A percentile compares a stretch with the other conserved stretches of the same genome.
phyloP scores from a whole-genome alignment of 2,113 vertebrate species.

The Hirundichthys speculiger region DNA sequence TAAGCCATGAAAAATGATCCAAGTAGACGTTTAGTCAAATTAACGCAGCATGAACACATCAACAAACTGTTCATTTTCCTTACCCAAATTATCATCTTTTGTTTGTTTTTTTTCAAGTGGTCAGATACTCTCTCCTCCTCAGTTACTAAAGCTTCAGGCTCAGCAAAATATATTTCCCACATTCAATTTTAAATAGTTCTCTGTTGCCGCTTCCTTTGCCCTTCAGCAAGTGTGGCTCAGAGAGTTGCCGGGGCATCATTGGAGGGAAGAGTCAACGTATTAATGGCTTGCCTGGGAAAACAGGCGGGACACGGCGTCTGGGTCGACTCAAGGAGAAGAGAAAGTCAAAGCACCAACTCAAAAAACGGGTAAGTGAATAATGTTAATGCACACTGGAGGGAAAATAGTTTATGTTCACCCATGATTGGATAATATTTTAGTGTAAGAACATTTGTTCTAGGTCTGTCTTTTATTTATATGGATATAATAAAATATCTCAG shows the following conservation, averaged over 20 bases:
- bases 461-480: too few relatives aligned
- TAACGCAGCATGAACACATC: not conserved
- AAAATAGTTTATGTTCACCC: not conserved
- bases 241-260: slow-evolving; percentile 97
- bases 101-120: not conserved
- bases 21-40: not conserved
- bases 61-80: not conserved
- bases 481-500: too few relatives aligned
- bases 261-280: slow-evolving; percentile 96
- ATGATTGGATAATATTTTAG: too few relatives aligned
- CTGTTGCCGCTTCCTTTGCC: slow-evolving; percentile 72
- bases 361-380: slow-evolving; percentile 88
- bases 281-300: slow-evolving; percentile 88
- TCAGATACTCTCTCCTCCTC: not conserved
- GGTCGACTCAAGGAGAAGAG: slow-evolving; percentile 95
- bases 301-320: slow-evolving; percentile 82
- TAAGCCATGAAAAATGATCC: not conserved
- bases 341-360: slow-evolving; percentile 98
- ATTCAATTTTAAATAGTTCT: not conserved
- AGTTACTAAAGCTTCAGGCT: too few relatives aligned
- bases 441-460: too few relatives aligned
- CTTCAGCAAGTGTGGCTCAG: slow-evolving; percentile 95
- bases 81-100: too few relatives aligned
- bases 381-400: too few relatives aligned
- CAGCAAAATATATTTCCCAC: not conserved